Conservation (phyloP, 2,888 invertebrate species). For the Agonum fuliginosum region DNA sequence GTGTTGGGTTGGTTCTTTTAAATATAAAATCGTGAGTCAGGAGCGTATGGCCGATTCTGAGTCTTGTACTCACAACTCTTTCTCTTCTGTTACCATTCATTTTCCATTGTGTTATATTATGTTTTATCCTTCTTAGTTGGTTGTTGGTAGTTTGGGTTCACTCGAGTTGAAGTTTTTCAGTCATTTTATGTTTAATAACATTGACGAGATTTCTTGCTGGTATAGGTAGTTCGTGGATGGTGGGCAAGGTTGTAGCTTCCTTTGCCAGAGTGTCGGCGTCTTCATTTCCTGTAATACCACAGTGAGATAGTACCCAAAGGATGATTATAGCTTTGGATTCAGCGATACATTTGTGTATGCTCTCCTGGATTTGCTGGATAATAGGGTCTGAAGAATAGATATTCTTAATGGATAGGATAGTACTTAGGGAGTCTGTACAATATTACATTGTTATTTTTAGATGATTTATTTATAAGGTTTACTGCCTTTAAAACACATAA, state of each 20-base stretch:
- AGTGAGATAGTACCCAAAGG: neutral
- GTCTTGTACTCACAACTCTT: neutral
- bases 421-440: neutral
- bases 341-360: neutral
- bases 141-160: neutral
- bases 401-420: neutral
- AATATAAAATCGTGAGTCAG: neutral
- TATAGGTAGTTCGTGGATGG: neutral
- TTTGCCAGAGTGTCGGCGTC: neutral
- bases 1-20: neutral
- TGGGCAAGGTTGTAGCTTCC: neutral
- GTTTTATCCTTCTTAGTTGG: neutral
- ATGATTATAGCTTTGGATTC: neutral
- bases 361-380: neutral
- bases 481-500: no score
- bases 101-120: neutral
- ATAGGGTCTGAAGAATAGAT: neutral
- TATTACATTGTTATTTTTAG: neutral
- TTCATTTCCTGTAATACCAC: neutral
- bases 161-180: no score
- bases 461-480: no score
- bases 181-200: neutral
- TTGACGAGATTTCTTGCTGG: neutral
- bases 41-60: neutral
- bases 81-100: neutral